Conservation (phyloP, 2,113 vertebrate species). For the Corydoras sp. region DNA sequence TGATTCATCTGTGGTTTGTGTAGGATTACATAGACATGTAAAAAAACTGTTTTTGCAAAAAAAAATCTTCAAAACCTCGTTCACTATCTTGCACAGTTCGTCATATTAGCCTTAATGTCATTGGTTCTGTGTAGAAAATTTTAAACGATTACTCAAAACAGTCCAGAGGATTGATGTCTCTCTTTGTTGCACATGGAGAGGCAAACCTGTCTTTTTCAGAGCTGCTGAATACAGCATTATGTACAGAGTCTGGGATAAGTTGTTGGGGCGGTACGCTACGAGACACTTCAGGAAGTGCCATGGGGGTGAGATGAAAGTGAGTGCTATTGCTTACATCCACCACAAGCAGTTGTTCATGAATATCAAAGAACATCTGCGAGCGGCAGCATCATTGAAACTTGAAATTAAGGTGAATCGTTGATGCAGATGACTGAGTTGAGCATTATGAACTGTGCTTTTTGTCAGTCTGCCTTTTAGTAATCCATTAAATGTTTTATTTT, state of each 20-base stretch:
- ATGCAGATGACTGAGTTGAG: too few species aligned
- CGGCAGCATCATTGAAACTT: too few species aligned
- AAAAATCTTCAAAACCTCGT: constrained; percentile 10
- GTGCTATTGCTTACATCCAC: constrained; percentile 66
- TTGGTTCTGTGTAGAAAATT: constrained; percentile 28
- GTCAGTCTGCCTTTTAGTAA: too few species aligned
- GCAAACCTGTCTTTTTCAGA: constrained; percentile 28
- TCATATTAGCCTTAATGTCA: constrained; percentile 31
- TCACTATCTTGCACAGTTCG: constrained; percentile 10
- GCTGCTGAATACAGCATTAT: constrained; percentile 38
- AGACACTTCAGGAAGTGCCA: constrained; percentile 65
- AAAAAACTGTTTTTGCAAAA: not conserved
- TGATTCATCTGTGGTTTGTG: constrained; percentile 10
- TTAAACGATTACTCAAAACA: not conserved
- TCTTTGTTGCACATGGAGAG: too few species aligned
- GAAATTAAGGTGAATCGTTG: too few species aligned
- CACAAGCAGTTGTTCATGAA: constrained; percentile 74
- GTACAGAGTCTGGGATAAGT: constrained; percentile 55
- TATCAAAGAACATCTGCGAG: constrained; percentile 73
- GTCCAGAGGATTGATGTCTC: too few species aligned
- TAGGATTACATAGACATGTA: not conserved
- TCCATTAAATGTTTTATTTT: too few species aligned
- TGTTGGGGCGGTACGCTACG: constrained; percentile 54
- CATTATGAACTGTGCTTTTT: too few species aligned
- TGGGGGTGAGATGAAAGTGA: constrained; percentile 69